phyloP scores from a whole-genome alignment of 2,888 invertebrate genomes.

The Dasypogon diadema region DNA sequence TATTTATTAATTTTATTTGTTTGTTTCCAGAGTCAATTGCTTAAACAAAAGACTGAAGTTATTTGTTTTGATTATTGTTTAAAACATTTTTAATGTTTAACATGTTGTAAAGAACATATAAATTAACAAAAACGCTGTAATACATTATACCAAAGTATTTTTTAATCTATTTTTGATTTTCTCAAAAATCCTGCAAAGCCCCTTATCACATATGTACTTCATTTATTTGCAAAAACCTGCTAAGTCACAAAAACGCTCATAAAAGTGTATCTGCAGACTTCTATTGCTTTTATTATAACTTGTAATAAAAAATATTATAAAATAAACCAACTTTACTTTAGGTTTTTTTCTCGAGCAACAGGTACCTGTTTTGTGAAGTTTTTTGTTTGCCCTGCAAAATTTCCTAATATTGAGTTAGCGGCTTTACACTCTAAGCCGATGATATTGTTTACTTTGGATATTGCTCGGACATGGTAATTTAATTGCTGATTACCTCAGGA shows the following conservation, averaged over 20 bases:
- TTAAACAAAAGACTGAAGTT: not conserved
- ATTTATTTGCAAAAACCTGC: conserved; percentile 13
- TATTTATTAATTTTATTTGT: not conserved
- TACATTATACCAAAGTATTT: not conserved
- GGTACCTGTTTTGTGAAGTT: not conserved
- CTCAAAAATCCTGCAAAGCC: conserved; percentile 1
- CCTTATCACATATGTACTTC: not conserved
- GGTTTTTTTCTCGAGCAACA: conserved; percentile 4
- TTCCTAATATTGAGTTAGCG: not conserved
- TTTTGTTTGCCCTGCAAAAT: conserved; percentile 2
- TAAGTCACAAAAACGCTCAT: conserved; percentile 24
- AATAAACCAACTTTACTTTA: not conserved
- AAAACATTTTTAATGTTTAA: conserved; percentile 1
- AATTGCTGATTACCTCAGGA: too few species aligned
- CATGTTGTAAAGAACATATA: too few species aligned
- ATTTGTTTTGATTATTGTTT: not conserved
- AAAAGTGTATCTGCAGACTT: conserved; percentile 2
- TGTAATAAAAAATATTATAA: not conserved
- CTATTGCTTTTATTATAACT: conserved; percentile 3
- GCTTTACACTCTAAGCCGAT: conserved; percentile 6
- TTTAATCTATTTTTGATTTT: conserved; percentile 12
- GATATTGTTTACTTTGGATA: too few species aligned
- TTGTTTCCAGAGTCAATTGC: not conserved
- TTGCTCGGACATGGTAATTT: too few species aligned
- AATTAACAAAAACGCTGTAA: not conserved